Base-by-base conservation (phyloP, 2,888 invertebrate genomes). In the Chymomyza fuscimana region DNA sequence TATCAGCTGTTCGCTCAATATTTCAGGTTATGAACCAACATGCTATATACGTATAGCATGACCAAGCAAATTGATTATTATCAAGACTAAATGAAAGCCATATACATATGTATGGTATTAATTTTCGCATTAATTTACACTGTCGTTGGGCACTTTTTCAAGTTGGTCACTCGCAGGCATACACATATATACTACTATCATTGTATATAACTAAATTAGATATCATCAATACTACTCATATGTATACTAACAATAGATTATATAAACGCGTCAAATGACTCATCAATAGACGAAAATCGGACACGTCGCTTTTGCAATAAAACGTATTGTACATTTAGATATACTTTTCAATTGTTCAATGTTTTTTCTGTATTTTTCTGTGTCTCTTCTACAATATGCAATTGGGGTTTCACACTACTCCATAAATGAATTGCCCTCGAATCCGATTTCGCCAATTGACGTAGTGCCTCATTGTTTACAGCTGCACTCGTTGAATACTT, bases 211-310 rank as follows among this genome's bases (percentile, higher is more conserved):
- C 40, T 46, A 46, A 46, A 46, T 46, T 46, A 46, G 40, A 46
- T 40, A 58, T 22, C 40, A 36, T 29, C 40, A 46, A 46, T 46
- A 46, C 12, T 10, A 2, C 12, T 46, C 6, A 46, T 7, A 32
- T 32, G 32, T 32, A 63, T n/a, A 63, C 62, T 46, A 51, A 52
- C 67, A 76, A 74, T 72, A 54, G 63, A 73, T 81, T 82, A 78
- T 82, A 82, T 84, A 84, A 84, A 76, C 78, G 65, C 63, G 52
- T 12, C 32, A 36, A 62, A 70, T 83, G 85, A 83, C 70, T 83
- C 82, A 83, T 70, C 69, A 50, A 25, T 51, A 64, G 63, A 71
- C 54, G 54, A 19, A 54, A 76, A 79, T 54, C 16, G 63, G 62
- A 71, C 63, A 22, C 16, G 22, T 16, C 5, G 22, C 54, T 36